Percentiles rank a stretch among this genome's conserved stretches.
These are phyloP conservation scores for Diadromus collaris DNA, from an alignment of 2,888 invertebrate genomes.

Conservation along the genomic window DNA sequence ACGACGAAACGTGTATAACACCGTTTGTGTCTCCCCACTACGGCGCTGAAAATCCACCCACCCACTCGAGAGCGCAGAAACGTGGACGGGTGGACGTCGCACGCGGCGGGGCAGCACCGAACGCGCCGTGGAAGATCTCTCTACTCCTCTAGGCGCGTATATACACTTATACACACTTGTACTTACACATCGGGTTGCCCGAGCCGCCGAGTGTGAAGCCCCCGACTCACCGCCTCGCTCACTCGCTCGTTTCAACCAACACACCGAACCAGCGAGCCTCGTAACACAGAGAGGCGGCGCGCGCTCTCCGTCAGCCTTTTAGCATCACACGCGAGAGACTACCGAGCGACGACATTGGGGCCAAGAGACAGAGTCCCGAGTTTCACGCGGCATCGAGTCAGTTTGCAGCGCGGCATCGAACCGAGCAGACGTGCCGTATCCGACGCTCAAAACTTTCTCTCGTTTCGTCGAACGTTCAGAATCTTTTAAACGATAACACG, in stretches of 20 bases:
- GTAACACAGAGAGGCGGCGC: constrained; percentile 30
- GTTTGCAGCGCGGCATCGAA: constrained; percentile 73
- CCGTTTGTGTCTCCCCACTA: constrained; percentile 18
- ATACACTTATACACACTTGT: constrained; percentile 3
- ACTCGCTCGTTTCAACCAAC: constrained; percentile 31
- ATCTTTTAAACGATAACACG: constrained; percentile 13
- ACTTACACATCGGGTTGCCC: neutral
- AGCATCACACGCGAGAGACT: constrained; percentile 57
- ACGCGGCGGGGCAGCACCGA: constrained; percentile 55
- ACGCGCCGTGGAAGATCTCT: constrained; percentile 37
- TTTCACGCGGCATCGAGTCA: constrained; percentile 74
- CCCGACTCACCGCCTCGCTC: neutral
- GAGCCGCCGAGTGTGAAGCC: constrained; percentile 3
- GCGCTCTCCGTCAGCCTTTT: constrained; percentile 53
- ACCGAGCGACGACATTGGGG: constrained; percentile 73
- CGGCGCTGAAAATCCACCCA: constrained; percentile 41
- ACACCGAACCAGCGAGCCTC: constrained; percentile 17
- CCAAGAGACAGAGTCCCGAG: constrained; percentile 71
- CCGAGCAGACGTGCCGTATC: constrained; percentile 68
- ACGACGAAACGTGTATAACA: constrained; percentile 20
- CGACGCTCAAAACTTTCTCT: constrained; percentile 34
- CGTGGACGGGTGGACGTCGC: constrained; percentile 41
- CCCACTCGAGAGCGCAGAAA: constrained; percentile 48
- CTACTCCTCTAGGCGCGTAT: constrained; percentile 1
- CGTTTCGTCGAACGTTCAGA: constrained; percentile 1